These are phyloP conservation scores for Leptoclinus maculatus DNA, from an alignment of 2,797 vertebrate species.

Conservation along the genomic window DNA sequence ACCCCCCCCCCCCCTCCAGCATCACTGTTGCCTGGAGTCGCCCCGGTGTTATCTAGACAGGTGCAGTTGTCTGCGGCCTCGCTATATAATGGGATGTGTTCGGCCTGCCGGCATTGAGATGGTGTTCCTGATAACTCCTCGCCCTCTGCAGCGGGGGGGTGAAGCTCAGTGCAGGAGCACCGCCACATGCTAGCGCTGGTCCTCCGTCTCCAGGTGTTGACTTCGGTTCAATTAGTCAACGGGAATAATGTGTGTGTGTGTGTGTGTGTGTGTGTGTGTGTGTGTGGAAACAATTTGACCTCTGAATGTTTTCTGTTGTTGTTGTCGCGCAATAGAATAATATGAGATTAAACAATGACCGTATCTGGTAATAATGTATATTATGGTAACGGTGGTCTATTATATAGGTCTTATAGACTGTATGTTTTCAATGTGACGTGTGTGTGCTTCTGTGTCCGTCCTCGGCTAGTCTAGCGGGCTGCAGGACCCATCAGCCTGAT, in stretches of 20 bases:
- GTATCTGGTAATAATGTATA: background rate
- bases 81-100: slow-evolving; percentile 66
- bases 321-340: too few species aligned
- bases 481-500: background rate
- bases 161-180: slow-evolving; percentile 5
- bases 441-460: background rate
- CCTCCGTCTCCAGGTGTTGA: slow-evolving; percentile 56
- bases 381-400: too few species aligned
- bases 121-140: slow-evolving; percentile 67
- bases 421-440: too few species aligned
- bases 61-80: slow-evolving; percentile 63
- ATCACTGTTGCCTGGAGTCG: slow-evolving; percentile 25
- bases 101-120: slow-evolving; percentile 61
- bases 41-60: slow-evolving; percentile 71
- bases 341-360: too few species aligned
- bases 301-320: too few species aligned
- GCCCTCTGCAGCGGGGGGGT: slow-evolving; percentile 1
- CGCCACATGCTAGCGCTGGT: slow-evolving; percentile 14
- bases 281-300: too few species aligned
- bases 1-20: background rate
- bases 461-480: background rate
- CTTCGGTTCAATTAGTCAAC: slow-evolving; percentile 16
- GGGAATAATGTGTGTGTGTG: slow-evolving; percentile 11
- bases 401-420: too few species aligned
- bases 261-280: too few species aligned